A percentile compares a stretch with the other conserved stretches of the same genome.
Conservation (phyloP, 2,113 vertebrate genomes). For the Brachyistius frenatus region DNA sequence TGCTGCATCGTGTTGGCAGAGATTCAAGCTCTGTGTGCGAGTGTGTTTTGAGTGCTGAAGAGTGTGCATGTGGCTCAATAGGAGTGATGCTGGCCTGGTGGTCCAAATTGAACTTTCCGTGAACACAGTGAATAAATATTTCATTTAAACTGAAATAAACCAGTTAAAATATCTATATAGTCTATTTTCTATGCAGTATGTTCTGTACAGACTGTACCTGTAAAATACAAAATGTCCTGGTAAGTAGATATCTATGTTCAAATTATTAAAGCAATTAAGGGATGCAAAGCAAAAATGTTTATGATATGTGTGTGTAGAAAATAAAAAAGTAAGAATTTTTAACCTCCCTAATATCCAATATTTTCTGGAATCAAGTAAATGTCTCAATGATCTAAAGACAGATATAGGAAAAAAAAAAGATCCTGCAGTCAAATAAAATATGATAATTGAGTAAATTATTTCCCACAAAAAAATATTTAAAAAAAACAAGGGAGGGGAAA, state of each 20-base stretch:
- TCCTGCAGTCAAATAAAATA: background rate
- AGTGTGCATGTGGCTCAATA: conserved; percentile 34
- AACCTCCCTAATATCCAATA: too few relatives aligned
- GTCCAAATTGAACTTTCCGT: background rate
- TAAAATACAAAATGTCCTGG: too few relatives aligned
- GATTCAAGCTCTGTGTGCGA: conserved; percentile 43
- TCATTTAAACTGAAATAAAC: too few relatives aligned
- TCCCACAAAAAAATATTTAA: background rate
- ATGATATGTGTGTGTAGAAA: too few relatives aligned
- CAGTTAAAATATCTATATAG: too few relatives aligned
- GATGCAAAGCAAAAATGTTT: background rate
- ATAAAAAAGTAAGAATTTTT: too few relatives aligned
- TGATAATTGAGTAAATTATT: background rate
- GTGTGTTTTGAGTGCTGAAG: background rate
- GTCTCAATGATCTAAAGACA: background rate
- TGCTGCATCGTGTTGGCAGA: conserved; percentile 72
- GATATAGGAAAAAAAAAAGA: background rate
- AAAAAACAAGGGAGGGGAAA: too few relatives aligned
- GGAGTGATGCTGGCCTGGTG: background rate
- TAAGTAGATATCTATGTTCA: too few relatives aligned
- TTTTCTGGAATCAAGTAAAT: background rate
- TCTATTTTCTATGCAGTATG: too few relatives aligned
- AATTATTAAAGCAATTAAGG: too few relatives aligned
- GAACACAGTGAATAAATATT: background rate
- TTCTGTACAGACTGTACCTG: too few relatives aligned